Evolutionary conservation across 2,888 invertebrate species (phyloP), one percentile per base, ranked within the genome.

Genomic region (Eumacrocentrus americanus): DNA sequence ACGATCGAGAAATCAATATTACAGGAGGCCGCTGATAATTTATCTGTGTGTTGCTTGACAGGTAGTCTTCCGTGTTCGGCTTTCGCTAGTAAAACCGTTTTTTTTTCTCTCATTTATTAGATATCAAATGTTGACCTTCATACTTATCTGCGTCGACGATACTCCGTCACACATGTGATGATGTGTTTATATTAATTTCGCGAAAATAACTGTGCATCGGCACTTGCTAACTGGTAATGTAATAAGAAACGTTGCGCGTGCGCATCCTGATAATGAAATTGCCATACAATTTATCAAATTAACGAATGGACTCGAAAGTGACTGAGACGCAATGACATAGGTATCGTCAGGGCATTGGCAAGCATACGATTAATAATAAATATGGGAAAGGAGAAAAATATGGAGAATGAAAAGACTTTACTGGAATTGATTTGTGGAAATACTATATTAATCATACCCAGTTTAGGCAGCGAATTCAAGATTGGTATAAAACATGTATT

Each of bases 1-100:
- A 54, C 11, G 20, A 48, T 47, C 53, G 48, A 59, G 59, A 59
- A 53, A 48, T 54, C 44, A 47, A 47, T 58, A 58, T 38, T 16
- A 38, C 5, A 47, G 23, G 22, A 7, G 22, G n/a, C 22, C 14
- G 20, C 18, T 35, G 51, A 58, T 46, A 55, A 12, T 35, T 7
- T 55, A 55, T 55, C 55, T 44, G 51, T n/a, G 42, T 25, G n/a
- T n/a, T n/a, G 23, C 12, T 6, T 25, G n/a, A 12, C 29, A 16
- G 9, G 48, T 29, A 29, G 35, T 51, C 29, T 40, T 40, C 38
- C 38, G 38, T 40, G 6, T 40, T 40, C 14, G 6, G n/a, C n/a
- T n/a, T n/a, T n/a, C n/a, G n/a, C n/a, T n/a, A n/a, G n/a, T n/a
- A 42, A 18, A 42, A 11, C 9, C 11, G 20, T 42, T 20, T 18